phyloP scores from a whole-genome alignment of 2,888 invertebrate genomes.

The Meteorus cinctellus region DNA sequence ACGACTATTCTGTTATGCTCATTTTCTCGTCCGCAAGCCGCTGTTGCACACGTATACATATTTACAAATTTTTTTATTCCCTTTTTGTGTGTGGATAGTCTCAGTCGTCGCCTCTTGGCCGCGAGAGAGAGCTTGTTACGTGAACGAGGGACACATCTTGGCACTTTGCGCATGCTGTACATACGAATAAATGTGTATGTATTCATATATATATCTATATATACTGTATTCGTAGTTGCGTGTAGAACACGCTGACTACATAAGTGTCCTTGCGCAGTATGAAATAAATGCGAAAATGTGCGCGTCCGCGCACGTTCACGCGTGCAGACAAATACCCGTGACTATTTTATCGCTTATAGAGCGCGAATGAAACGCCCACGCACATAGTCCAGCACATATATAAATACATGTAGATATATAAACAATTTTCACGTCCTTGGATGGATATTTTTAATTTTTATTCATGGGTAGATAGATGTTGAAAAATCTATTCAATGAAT shows the following conservation, averaged over 20 bases:
- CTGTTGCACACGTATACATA: neutral
- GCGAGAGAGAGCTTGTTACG: conserved; percentile 60
- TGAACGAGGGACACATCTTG: conserved; percentile 67
- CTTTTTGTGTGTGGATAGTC: conserved; percentile 37
- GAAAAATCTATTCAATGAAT: neutral
- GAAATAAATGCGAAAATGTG: conserved; percentile 68
- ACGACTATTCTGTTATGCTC: neutral
- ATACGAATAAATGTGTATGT: conserved; percentile 50
- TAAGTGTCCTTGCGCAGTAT: conserved; percentile 70
- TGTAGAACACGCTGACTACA: conserved; percentile 35
- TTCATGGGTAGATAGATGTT: neutral
- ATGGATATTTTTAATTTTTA: neutral
- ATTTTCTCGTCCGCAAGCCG: neutral
- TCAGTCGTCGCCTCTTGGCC: conserved; percentile 23
- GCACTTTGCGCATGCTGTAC: conserved; percentile 64
- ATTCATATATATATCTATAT: conserved; percentile 54
- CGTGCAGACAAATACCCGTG: conserved; percentile 46
- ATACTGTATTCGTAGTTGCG: neutral
- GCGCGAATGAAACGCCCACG: conserved; percentile 50
- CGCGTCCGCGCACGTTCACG: conserved; percentile 38
- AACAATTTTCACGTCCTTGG: neutral
- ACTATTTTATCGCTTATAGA: conserved; percentile 22
- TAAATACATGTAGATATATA: neutral
- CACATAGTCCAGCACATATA: conserved; percentile 16
- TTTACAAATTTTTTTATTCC: neutral